Percentiles rank a stretch among this genome's conserved stretches.
Evolutionary conservation across 1,140 invertebrate genomes (phyloP).

Genomic region (Drosophila repletoides): DNA sequence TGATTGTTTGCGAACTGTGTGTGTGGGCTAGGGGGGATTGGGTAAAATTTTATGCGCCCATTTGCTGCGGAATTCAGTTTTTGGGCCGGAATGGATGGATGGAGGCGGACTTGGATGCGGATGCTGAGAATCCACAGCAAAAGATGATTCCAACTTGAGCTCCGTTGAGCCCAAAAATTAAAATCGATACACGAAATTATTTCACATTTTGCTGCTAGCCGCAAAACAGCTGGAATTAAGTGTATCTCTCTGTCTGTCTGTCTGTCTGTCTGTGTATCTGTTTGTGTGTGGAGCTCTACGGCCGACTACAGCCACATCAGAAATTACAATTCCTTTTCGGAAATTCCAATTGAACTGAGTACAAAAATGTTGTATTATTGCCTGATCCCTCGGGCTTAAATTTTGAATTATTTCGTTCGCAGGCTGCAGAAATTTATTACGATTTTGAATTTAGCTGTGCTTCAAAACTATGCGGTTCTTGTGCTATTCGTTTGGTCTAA

Average conservation of each 20-base stretch:
- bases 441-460: too few relatives aligned
- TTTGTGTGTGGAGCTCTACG: not conserved
- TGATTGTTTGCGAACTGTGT: conserved; percentile 54
- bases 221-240: conserved; percentile 17
- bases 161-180: conserved; percentile 27
- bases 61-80: conserved; percentile 15
- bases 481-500: too few relatives aligned
- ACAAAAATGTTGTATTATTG: too few relatives aligned
- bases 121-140: too few relatives aligned
- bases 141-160: conserved; percentile 32
- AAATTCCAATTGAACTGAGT: conserved; percentile 9
- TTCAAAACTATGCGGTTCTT: too few relatives aligned
- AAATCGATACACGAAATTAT: conserved; percentile 46
- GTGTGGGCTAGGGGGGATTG: not conserved
- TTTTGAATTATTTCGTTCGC: too few relatives aligned
- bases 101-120: too few relatives aligned
- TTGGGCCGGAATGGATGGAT: not conserved
- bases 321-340: conserved; percentile 7
- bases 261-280: not conserved
- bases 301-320: not conserved
- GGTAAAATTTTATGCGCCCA: conserved; percentile 19
- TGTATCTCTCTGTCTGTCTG: not conserved
- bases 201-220: conserved; percentile 32
- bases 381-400: too few relatives aligned
- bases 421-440: too few relatives aligned